Conservation (phyloP, 1,140 invertebrate genomes). For the Dendroctonus valens region DNA sequence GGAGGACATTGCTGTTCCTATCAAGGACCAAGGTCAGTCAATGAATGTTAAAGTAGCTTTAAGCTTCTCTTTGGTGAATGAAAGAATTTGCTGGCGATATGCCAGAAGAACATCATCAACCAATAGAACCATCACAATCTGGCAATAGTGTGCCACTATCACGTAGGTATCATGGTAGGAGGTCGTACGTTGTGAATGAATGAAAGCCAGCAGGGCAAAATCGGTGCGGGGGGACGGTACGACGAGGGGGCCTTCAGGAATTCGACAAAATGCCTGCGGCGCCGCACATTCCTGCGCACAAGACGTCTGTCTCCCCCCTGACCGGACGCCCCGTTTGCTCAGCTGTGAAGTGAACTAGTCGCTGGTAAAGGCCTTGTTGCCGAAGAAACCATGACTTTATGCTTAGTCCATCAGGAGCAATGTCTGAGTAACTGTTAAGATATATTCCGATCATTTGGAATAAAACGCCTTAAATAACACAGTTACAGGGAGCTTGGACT, state of each 20-base stretch:
- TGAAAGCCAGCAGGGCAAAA: conserved; percentile 41
- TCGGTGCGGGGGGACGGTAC: conserved; percentile 45
- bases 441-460: background rate
- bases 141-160: conserved; percentile 36
- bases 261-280: conserved; percentile 57
- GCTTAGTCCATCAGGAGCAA: background rate
- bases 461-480: too few species aligned
- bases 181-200: conserved; percentile 45
- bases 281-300: conserved; percentile 59
- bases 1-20: too few species aligned
- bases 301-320: conserved; percentile 47
- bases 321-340: conserved; percentile 31
- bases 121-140: background rate
- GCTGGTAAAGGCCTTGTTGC: conserved; percentile 4
- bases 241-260: conserved; percentile 53
- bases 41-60: too few species aligned
- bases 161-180: conserved; percentile 49
- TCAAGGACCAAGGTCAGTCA: too few species aligned
- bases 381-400: background rate
- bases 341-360: conserved; percentile 9
- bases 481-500: too few species aligned
- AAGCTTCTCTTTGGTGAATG: too few species aligned
- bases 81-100: too few species aligned
- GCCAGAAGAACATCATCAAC: too few species aligned
- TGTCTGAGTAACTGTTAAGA: background rate